Evolutionary conservation across 2,113 vertebrate species (phyloP).

Genomic region (Arenaria interpres): DNA sequence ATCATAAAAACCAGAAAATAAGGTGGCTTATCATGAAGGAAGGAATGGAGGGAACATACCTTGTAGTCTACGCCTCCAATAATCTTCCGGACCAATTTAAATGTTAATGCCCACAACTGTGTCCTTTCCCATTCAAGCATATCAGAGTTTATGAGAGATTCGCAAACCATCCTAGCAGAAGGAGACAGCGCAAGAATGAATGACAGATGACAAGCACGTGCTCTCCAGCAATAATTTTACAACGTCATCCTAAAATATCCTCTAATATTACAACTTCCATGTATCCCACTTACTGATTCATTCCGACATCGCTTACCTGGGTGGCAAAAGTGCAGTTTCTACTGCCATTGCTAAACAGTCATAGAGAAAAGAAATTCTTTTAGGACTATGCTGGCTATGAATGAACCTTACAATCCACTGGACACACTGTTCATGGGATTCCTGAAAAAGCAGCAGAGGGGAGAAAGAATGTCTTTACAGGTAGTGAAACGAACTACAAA

Average conservation of each 20-base stretch:
- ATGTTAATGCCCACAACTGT: slow-evolving; percentile 95
- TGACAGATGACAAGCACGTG: rapidly evolving
- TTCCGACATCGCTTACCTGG: slow-evolving; percentile 79
- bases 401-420: slow-evolving; percentile 98
- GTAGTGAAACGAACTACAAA: background rate
- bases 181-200: background rate
- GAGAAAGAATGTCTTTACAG: background rate
- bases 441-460: slow-evolving; percentile 71
- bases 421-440: slow-evolving; percentile 96
- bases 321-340: slow-evolving; percentile 90
- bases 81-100: slow-evolving; percentile 93
- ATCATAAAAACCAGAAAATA: background rate
- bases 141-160: slow-evolving; percentile 90
- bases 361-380: slow-evolving; percentile 97
- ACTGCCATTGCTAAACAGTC: slow-evolving; percentile 97
- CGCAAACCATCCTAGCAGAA: slow-evolving; percentile 91
- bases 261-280: background rate
- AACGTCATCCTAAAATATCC: background rate
- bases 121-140: slow-evolving; percentile 96
- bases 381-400: slow-evolving; percentile 95
- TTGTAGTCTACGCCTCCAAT: slow-evolving; percentile 99
- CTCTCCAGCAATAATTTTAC: background rate
- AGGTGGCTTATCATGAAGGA: background rate
- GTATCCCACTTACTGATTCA: background rate
- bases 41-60: slow-evolving; percentile 71